Evolutionary conservation across 2,888 invertebrate genomes (phyloP).

Genomic region (Ochropacha duplaris): DNA sequence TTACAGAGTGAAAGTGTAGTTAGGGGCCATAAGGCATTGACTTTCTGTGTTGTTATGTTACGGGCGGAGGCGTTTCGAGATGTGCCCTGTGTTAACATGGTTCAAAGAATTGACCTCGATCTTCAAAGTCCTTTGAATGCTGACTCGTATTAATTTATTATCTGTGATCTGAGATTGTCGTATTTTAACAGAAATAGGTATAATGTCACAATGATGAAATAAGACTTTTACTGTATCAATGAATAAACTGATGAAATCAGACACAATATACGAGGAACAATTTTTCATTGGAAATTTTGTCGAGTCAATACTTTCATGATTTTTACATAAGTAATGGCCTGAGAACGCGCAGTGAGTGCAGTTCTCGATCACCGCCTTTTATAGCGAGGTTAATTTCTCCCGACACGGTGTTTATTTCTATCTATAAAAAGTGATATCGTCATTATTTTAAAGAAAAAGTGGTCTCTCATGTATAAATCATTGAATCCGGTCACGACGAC

Average conservation of each 20-base stretch:
- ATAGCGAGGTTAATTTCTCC: constrained; percentile 26
- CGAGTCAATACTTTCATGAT: not conserved
- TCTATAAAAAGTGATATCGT: constrained; percentile 26
- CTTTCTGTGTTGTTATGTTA: constrained; percentile 19
- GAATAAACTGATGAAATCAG: not conserved
- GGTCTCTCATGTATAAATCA: constrained; percentile 44
- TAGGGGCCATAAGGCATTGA: constrained; percentile 15
- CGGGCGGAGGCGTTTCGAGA: constrained; percentile 4
- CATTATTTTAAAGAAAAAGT: constrained; percentile 41
- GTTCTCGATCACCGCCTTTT: constrained; percentile 28
- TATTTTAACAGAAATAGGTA: too few relatives aligned
- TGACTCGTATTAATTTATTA: too few relatives aligned
- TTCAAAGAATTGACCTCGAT: too few relatives aligned
- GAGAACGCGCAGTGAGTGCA: constrained; percentile 14
- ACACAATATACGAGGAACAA: not conserved
- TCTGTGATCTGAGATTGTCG: constrained; percentile 37
- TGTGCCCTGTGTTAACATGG: too few relatives aligned
- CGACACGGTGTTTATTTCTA: constrained; percentile 24
- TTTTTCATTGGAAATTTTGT: not conserved
- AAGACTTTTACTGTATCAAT: too few relatives aligned
- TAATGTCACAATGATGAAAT: too few relatives aligned
- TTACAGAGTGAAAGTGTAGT: constrained; percentile 34
- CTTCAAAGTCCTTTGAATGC: too few relatives aligned
- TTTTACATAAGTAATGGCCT: not conserved
- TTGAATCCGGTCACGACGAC: constrained; percentile 63